Base-by-base conservation (phyloP, 2,797 vertebrate genomes). In the Eupleurogrammus muticus region DNA sequence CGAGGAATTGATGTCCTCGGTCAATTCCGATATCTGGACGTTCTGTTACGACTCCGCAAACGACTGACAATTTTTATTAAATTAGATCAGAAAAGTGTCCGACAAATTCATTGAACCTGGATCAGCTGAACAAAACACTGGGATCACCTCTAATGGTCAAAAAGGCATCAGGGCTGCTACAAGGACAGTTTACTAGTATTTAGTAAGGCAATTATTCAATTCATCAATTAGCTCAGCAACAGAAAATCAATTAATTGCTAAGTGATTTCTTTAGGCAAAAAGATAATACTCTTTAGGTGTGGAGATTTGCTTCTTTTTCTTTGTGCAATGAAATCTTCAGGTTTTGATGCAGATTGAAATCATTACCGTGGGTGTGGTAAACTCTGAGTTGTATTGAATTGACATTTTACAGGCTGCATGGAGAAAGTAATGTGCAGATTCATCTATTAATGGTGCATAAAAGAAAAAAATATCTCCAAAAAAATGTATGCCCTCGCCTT, bases 1-100 rank as follows among this genome's bases (percentile, higher is more conserved):
- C 57, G 14, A 53, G 81, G 50, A 84, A 86, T 77, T 56, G 86
- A 93, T 94, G 92, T 93, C 92, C 87, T 90, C 75, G 65, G 54
- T 84, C 71, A 32, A 32, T 94, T 60, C 28, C 56, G 52, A 32
- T 48, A 23, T 44, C 57, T 52, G 35, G 23, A 52, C 36, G 24
- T 23, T 44, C 55, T 82, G 34, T 48, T 40, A 66, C 55, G 3
- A 28, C 28, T 28, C 28, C 6, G 6, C 6, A 28, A n/a, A 28
- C 6, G 6, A 28, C 3, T 28, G 66, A 79, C 53, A 56, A 42
- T 48, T 44, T 42, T 80, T 23, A 72, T 78, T 67, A 51, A 49
- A 73, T 73, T 70, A 66, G 36, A 28, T 28, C 6, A 28, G 28
- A 6, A n/a, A 50, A 63, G 42, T 50, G 63, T 73, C 48, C 54